These are phyloP conservation scores for Amphipyra berbera DNA, from an alignment of 2,888 invertebrate genomes.

Conservation along the genomic window DNA sequence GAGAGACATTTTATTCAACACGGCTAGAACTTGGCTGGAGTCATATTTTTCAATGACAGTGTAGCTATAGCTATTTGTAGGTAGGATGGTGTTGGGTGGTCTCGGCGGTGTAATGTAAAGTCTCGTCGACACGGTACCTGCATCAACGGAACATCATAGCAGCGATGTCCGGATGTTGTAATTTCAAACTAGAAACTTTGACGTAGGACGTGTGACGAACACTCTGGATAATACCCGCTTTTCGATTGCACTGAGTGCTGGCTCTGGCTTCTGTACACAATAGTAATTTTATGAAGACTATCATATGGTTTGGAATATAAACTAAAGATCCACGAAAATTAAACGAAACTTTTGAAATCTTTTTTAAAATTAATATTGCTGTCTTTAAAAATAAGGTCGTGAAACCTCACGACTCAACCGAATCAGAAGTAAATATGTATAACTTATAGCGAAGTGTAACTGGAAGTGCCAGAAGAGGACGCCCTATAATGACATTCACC, in stretches of 20 bases:
- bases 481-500: slow-evolving; percentile 11
- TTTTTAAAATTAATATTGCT: no score
- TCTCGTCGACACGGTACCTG: slow-evolving; percentile 62
- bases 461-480: slow-evolving; percentile 7
- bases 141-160: slow-evolving; percentile 55
- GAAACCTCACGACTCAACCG: no score
- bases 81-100: slow-evolving; percentile 44
- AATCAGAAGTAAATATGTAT: not conserved
- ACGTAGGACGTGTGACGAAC: slow-evolving; percentile 28
- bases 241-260: slow-evolving; percentile 8
- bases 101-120: slow-evolving; percentile 62
- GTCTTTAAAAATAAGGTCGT: slow-evolving; percentile 7
- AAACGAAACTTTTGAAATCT: no score
- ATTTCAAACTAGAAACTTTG: slow-evolving; percentile 49
- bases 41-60: slow-evolving; percentile 57
- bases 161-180: slow-evolving; percentile 33
- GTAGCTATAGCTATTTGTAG: slow-evolving; percentile 48
- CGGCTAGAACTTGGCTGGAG: slow-evolving; percentile 37
- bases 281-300: slow-evolving; percentile 8
- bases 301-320: not conserved
- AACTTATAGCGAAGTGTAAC: slow-evolving; percentile 5
- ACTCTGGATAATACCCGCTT: slow-evolving; percentile 22
- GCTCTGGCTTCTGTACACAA: slow-evolving; percentile 3
- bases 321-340: no score
- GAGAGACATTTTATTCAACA: slow-evolving; percentile 32